A percentile compares a stretch with the other conserved stretches of the same genome.
Conservation (phyloP, 23 tunicate species). For the Ascidia mentula region DNA sequence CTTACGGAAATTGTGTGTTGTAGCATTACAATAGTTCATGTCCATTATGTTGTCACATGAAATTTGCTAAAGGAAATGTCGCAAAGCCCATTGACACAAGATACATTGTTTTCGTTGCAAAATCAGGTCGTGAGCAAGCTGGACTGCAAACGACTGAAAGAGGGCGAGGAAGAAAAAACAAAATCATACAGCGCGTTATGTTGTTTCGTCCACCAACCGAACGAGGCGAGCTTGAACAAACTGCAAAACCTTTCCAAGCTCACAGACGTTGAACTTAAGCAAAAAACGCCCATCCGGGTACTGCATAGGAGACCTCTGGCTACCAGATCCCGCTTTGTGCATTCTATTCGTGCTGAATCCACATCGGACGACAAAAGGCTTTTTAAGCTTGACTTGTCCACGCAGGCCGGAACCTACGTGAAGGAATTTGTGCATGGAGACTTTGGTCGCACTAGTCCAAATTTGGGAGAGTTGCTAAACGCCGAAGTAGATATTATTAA, state of each 20-base stretch:
- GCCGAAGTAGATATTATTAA: slow-evolving; percentile 84
- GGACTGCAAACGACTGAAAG: slow-evolving; percentile 60
- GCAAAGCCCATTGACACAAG: too few relatives aligned
- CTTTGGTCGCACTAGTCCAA: slow-evolving; percentile 89
- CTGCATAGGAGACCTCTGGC: slow-evolving; percentile 86
- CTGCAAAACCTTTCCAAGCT: slow-evolving; percentile 17
- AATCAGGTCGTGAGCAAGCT: slow-evolving; percentile 61
- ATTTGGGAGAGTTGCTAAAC: slow-evolving; percentile 51
- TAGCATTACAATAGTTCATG: too few relatives aligned
- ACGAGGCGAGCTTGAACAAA: slow-evolving; percentile 20
- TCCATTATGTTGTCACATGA: too few relatives aligned
- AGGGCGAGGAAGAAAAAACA: slow-evolving; percentile 94
- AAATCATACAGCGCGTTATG: slow-evolving; percentile 84
- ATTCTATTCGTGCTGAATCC: slow-evolving; percentile 13
- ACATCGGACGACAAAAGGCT: slow-evolving; percentile 16
- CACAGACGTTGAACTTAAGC: slow-evolving; percentile 42
- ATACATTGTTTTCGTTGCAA: too few relatives aligned
- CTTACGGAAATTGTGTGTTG: too few relatives aligned
- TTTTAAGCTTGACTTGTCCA: slow-evolving; percentile 57
- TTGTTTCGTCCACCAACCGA: slow-evolving; percentile 32
- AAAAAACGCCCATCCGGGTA: slow-evolving; percentile 90
- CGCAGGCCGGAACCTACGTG: slow-evolving; percentile 98
- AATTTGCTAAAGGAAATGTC: too few relatives aligned
- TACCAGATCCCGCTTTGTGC: slow-evolving; percentile 38
- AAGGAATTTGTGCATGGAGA: slow-evolving; percentile 99